Conservation (phyloP, 2,888 invertebrate species). For the Omphaloscelis lunosa region DNA sequence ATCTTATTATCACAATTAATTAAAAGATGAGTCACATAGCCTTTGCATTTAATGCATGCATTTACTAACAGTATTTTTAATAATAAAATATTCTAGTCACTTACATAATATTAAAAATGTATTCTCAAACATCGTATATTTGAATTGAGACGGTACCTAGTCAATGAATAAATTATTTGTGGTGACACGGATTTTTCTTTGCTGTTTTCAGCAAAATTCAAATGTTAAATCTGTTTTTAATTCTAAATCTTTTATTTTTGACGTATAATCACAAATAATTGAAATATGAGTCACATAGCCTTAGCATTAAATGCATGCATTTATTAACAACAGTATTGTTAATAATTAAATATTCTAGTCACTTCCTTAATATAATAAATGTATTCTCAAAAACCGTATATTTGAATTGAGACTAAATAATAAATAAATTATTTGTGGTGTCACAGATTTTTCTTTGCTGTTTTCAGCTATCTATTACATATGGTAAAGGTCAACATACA, state of each 20-base stretch:
- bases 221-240: neutral
- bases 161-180: slow-evolving; percentile 35
- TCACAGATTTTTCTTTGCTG: too few relatives aligned
- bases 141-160: slow-evolving; percentile 15
- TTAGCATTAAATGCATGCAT: too few relatives aligned
- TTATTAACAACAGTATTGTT: too few relatives aligned
- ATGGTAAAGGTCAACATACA: too few relatives aligned
- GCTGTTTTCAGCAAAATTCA: neutral
- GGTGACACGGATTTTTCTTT: slow-evolving; percentile 9
- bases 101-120: neutral
- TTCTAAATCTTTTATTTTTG: neutral
- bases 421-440: too few relatives aligned
- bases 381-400: too few relatives aligned
- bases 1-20: neutral
- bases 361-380: too few relatives aligned
- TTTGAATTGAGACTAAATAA: too few relatives aligned
- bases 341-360: too few relatives aligned
- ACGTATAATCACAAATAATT: too few relatives aligned
- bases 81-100: slow-evolving; percentile 34
- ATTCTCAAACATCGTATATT: slow-evolving; percentile 7
- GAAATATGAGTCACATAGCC: too few relatives aligned
- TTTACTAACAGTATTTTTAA: neutral
- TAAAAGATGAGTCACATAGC: neutral
- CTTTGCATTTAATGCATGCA: slow-evolving; percentile 31
- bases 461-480: too few relatives aligned